Evolutionary conservation across 2,113 vertebrate genomes (phyloP).

Genomic region (Ariopsis seemanni): DNA sequence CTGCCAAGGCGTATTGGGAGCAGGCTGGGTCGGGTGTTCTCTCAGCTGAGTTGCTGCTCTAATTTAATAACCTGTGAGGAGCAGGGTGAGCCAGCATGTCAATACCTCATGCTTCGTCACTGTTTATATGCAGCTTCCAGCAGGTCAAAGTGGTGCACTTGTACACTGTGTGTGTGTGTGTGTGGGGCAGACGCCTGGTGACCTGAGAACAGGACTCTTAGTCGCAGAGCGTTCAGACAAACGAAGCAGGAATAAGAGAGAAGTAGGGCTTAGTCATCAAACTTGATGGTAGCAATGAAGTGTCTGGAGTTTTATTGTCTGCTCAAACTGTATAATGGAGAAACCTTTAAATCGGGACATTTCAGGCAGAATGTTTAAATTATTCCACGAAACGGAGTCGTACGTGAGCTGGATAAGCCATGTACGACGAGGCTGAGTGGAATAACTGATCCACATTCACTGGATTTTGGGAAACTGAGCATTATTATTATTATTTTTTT

Average conservation of each 20-base stretch:
- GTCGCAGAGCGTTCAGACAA: background rate
- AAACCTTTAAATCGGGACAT: background rate
- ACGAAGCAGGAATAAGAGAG: background rate
- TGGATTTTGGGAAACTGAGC: too few species aligned
- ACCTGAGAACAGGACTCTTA: background rate
- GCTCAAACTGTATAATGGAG: background rate
- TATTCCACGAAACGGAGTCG: too few species aligned
- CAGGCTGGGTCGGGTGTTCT: background rate
- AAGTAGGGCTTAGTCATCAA: background rate
- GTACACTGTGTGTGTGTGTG: background rate
- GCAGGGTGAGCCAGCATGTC: background rate
- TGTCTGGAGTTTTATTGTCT: background rate
- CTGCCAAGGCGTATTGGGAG: constrained; percentile 20
- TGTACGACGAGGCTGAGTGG: too few species aligned
- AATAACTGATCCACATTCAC: too few species aligned
- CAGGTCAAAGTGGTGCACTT: background rate
- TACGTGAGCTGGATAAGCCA: too few species aligned
- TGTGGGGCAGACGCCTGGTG: constrained; percentile 2
- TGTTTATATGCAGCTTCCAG: background rate
- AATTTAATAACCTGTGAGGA: constrained; percentile 1
- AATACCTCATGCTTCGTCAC: background rate
- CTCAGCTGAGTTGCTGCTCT: background rate
- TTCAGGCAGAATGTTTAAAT: background rate
- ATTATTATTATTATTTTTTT: too few species aligned
- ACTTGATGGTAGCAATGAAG: background rate